Percentiles rank a stretch among this genome's conserved stretches.
These are phyloP conservation scores for Chrysolina haemoptera DNA, from an alignment of 2,888 invertebrate genomes.

Conservation along the genomic window DNA sequence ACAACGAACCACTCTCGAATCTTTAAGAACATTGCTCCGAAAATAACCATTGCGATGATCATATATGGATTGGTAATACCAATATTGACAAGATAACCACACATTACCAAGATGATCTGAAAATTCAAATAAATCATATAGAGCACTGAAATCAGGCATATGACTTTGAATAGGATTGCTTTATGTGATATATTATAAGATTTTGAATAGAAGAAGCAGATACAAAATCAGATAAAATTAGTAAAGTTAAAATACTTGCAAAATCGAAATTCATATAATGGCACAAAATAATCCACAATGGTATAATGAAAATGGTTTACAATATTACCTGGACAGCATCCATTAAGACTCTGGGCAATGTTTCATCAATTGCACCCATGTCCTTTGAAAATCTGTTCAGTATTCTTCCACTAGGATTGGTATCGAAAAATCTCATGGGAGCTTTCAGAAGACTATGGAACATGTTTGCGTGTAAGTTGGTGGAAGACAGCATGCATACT, in stretches of 20 bases:
- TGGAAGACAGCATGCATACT: conserved; percentile 82
- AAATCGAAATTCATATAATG: too few species aligned
- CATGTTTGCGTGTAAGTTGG: conserved; percentile 83
- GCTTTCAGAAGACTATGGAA: conserved; percentile 75
- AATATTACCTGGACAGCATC: conserved; percentile 74
- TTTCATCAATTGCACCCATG: conserved; percentile 84
- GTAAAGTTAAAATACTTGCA: too few species aligned
- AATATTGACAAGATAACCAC: conserved; percentile 81
- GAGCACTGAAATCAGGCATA: too few species aligned
- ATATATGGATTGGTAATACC: conserved; percentile 79
- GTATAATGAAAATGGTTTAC: too few species aligned
- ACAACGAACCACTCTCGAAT: conserved; percentile 77
- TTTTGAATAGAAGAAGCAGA: too few species aligned
- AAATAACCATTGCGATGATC: conserved; percentile 74
- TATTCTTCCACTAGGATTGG: conserved; percentile 85
- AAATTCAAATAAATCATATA: not conserved
- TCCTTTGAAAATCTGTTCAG: conserved; percentile 88
- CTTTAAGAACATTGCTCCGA: conserved; percentile 77
- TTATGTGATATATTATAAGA: too few species aligned
- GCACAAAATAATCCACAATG: too few species aligned
- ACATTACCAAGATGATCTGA: conserved; percentile 78
- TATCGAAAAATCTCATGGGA: conserved; percentile 84
- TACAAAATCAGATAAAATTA: too few species aligned
- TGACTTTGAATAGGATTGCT: too few species aligned
- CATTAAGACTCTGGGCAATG: conserved; percentile 77